Base-by-base conservation (phyloP, 2,797 vertebrate species). In the Gallinago solitaria region DNA sequence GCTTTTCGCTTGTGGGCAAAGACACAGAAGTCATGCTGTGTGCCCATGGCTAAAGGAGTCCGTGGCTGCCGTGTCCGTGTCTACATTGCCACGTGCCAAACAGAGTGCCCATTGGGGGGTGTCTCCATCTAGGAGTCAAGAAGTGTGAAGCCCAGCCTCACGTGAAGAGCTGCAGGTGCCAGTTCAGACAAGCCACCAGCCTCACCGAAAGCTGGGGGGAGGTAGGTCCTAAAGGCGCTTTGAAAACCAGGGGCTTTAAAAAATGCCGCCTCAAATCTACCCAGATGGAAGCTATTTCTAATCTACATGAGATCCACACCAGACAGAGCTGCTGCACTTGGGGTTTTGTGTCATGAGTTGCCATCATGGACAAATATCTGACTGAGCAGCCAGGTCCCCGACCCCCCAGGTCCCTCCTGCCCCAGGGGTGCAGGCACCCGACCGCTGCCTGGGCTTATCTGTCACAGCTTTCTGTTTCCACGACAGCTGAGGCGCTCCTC, bases 381-480 rank as follows among this genome's bases (percentile, higher is more conserved):
- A 51, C 21, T 59, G 35, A 76, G 30, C 30, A 45, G 11, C 32
- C 18, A 14, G 24, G 23, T 12, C 43, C 30, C 65, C 85, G 91
- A 16, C 12, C 61, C 65, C 51, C 89, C 81, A 67, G 70, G 41
- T 32, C 9, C 51, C 81, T 37, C 59, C 71, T 53, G 45, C n/a
- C 59, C 81, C 28, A 56, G 47, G 32, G 69, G 87, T 25, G 60
- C 47, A 25, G 83, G 91, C 95, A 97, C 78, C 75, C 86, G 69
- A 74, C 76, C 17, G 10, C 76, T 89, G 70, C 74, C 94, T 93
- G 91, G 92, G 88, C 83, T 94, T 75, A 67, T 83, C 89, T 80
- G 85, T 90, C 89, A 76, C 61, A 76, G 63, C 65, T 95, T 93
- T 87, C 94, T 65, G 28, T 91, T 94, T 50, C 85, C 70, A 51